Base-by-base conservation (phyloP, 2,888 invertebrate genomes). In the Morpho helenor region DNA sequence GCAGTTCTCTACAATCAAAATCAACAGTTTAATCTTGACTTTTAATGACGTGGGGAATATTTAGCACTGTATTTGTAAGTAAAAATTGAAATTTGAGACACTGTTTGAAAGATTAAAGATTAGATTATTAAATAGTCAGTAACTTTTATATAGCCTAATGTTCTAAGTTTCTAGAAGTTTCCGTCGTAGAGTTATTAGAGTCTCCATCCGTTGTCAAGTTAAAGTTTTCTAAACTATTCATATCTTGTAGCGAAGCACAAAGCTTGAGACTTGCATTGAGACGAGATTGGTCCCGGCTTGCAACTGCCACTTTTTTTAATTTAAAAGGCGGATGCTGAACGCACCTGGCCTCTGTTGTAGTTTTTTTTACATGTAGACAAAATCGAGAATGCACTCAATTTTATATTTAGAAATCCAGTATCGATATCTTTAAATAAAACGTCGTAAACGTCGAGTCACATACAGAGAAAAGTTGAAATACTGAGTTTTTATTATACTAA, bases 321-420 rank as follows among this genome's bases (percentile, higher is more conserved):
- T 72, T 68, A 65, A 70, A 69, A 72, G 66, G 70, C 84, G 87
- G 87, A 87, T 86, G 81, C 79, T 69, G 72, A 74, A 71, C 74
- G 84, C 89, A 89, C 89, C 88, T 88, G 89, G 89, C 77, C 69
- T 70, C 64, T 66, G 64, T 70, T 72, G 52, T 57, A 55, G 51
- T 66, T 64, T 68, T 66, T 63, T 62, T 54, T 56, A 42, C 45
- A 50, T 48, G 42, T 43, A 42, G 54, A 52, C 50, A 53, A 42
- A 50, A 56, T 62, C 48, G 47, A 53, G 52, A 51, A 9, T 49
- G 45, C 57, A 57, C 41, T 55, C 48, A 47, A 43, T 52, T 61
- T 59, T 63, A 61, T 58, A 61, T 59, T 61, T 51, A 51, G 52
- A 56, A 48, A 53, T 51, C 53, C 45, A 49, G 50, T 31, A 40